Evolutionary conservation across 2,113 vertebrate species (phyloP).

Genomic region (Oncorhynchus clarkii): DNA sequence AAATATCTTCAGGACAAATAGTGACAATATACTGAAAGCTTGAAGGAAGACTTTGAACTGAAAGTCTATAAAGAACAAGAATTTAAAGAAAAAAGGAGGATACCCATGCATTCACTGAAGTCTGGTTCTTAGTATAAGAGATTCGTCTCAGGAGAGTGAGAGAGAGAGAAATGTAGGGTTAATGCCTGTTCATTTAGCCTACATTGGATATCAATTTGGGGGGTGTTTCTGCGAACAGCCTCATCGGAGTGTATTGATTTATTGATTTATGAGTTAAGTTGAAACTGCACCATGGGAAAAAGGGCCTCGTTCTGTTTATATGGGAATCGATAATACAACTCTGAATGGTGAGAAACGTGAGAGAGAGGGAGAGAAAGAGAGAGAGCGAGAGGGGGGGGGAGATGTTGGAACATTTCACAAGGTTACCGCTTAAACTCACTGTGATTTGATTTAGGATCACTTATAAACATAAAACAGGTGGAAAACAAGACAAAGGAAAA

Average conservation of each 20-base stretch:
- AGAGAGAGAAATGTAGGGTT: neutral
- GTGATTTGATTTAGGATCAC: constrained; percentile 30
- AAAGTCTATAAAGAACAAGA: constrained; percentile 1
- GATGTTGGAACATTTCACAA: constrained; percentile 29
- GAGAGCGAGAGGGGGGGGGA: neutral
- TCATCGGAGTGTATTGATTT: constrained; percentile 26
- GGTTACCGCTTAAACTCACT: constrained; percentile 19
- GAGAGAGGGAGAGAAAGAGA: constrained; percentile 5
- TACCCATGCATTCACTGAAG: constrained; percentile 6
- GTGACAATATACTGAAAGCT: neutral
- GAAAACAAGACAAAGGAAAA: neutral
- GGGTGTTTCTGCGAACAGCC: constrained; percentile 15
- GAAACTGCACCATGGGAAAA: constrained; percentile 45
- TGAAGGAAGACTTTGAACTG: neutral
- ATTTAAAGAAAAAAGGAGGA: constrained; percentile 8
- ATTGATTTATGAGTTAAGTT: constrained; percentile 57
- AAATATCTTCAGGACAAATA: neutral
- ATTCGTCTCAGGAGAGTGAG: constrained; percentile 17
- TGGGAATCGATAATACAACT: constrained; percentile 54
- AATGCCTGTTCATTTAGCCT: constrained; percentile 25
- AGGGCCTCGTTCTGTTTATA: constrained; percentile 54
- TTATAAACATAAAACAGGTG: constrained; percentile 27
- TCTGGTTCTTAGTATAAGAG: constrained; percentile 14
- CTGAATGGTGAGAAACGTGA: constrained; percentile 44
- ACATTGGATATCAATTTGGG: constrained; percentile 36